Evolutionary conservation across 2,113 vertebrate genomes (phyloP), one percentile per base, ranked within the genome.

Genomic region (Myiozetetes cayanensis): DNA sequence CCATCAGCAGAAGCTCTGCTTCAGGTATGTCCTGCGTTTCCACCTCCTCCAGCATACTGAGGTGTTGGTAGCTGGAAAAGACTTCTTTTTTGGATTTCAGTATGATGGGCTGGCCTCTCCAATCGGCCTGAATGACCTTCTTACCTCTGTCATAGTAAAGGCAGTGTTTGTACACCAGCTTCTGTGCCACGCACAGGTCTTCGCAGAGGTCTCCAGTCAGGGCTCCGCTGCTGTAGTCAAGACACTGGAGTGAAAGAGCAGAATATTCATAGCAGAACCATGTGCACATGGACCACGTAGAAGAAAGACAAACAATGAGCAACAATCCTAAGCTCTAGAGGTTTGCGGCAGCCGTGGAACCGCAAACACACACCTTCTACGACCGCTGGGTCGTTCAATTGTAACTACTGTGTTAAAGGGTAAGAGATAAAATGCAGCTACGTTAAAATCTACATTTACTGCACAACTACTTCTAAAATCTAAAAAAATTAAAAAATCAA

Each of bases 91-190:
- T 99, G 95, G 99, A 99, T 95, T 99, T 99, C 93, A 99, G 98
- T 90, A 99, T 98, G 50, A 99, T 76, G 12, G 98, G 98, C 33
- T 91, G 96, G 41, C 99, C 99, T 33, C 98, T 98, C 99, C 99
- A 99, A 53, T 97, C 98, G 2, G 99, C 99, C 94, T 98, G 98
- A 67, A 99, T 98, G 95, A 99, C 99, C 97, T 99, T 99, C 97
- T 99, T 99, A 55, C 99, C 99, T 28, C 98, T 98, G 91, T 99
- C 98, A 8, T 99, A 99, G 97, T 99, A 99, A 62, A 99, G 98
- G 73, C 99, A 99, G 91, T 98, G 98, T 68, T 97, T 98, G 97
- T 99, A 99, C 87, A 98, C 97, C 67, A 99, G 97, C 70, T 95
- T 97, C 53, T 98, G 97, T 4, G 96, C 97, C 75, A 98, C 98